Percentiles rank a stretch among this genome's conserved stretches.
Conservation (phyloP, 1,140 invertebrate species). For the Hypothenemus hampei region DNA sequence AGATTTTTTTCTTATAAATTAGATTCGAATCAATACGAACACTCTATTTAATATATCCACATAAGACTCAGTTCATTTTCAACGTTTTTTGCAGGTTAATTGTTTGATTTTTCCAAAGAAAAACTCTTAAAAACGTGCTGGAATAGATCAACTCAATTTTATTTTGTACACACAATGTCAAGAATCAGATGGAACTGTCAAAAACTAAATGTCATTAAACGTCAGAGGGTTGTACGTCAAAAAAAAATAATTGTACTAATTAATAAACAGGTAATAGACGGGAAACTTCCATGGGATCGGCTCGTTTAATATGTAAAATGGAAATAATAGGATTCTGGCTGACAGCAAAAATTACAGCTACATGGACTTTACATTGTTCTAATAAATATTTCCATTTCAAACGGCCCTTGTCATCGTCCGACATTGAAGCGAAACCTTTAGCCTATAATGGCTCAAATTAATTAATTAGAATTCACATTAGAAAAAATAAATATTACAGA, state of each 20-base stretch:
- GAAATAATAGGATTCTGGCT: constrained; percentile 29
- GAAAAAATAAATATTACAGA: constrained; percentile 35
- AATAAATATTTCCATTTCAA: constrained; percentile 53
- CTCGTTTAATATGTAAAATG: constrained; percentile 27
- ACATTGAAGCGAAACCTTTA: constrained; percentile 43
- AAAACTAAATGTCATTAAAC: not conserved
- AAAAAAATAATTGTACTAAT: constrained; percentile 1
- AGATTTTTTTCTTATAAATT: not conserved
- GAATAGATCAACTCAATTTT: not conserved
- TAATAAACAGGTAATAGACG: constrained; percentile 36
- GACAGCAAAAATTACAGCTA: constrained; percentile 43
- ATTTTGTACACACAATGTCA: not conserved
- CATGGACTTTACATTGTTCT: constrained; percentile 47
- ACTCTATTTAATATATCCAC: not conserved
- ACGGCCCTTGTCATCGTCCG: constrained; percentile 41
- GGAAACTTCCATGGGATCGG: constrained; percentile 31
- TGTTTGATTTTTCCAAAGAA: too few species aligned
- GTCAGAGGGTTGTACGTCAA: not conserved
- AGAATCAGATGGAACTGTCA: not conserved
- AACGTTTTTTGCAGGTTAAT: not conserved
- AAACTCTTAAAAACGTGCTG: not conserved
- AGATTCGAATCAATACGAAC: not conserved
- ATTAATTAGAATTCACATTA: constrained; percentile 25
- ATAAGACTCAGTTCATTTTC: not conserved
- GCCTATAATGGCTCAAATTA: too few species aligned